Conservation (phyloP, 2,113 vertebrate species). For the Sterna hirundo region DNA sequence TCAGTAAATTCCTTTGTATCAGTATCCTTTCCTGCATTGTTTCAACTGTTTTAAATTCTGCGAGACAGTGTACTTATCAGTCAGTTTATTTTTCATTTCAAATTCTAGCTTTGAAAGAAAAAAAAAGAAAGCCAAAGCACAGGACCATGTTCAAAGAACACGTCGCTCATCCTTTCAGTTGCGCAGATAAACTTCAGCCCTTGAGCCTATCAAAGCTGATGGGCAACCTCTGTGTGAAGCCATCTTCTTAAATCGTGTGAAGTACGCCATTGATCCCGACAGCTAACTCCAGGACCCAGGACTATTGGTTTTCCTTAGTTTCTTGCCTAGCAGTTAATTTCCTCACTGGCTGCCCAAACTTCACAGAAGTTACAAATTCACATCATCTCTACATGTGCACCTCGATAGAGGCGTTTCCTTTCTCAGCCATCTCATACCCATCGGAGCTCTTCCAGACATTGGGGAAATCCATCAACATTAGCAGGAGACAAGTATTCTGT, state of each 20-base stretch:
- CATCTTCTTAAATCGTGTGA: neutral
- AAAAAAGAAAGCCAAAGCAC: neutral
- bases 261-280: neutral
- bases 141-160: neutral
- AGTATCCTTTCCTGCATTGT: neutral
- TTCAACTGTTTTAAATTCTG: slow-evolving; percentile 9
- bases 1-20: neutral
- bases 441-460: neutral
- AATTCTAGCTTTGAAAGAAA: neutral
- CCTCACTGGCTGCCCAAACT: neutral
- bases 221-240: neutral
- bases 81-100: slow-evolving; percentile 25
- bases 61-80: neutral
- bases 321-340: neutral
- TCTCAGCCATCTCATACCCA: neutral
- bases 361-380: neutral
- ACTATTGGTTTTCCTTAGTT: neutral
- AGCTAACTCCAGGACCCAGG: neutral
- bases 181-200: neutral
- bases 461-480: neutral
- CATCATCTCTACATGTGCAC: neutral
- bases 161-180: neutral
- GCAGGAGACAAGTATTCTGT: neutral
- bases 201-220: neutral
- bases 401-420: neutral